Conservation (phyloP, 2,888 invertebrate genomes). For the Cantharis rufa region DNA sequence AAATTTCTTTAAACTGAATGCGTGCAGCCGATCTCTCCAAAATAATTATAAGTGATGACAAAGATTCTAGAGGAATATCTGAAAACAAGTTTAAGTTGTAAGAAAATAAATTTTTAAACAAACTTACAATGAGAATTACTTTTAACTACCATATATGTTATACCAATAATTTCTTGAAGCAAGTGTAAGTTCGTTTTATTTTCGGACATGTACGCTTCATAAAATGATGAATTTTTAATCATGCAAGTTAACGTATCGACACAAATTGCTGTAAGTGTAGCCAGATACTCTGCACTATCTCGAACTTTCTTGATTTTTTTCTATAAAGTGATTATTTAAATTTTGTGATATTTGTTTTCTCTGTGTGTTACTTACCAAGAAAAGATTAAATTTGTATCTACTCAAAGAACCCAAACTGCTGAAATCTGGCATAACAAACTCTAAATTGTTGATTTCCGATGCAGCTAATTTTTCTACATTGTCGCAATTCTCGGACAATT, state of each 20-base stretch:
- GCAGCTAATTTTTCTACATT: constrained; percentile 4
- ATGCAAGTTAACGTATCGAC: constrained; percentile 19
- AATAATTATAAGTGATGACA: constrained; percentile 5
- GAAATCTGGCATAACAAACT: constrained; percentile 6
- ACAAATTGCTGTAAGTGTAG: background rate
- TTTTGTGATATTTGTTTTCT: background rate
- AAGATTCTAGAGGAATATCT: background rate
- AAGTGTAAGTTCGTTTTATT: background rate
- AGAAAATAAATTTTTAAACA: background rate
- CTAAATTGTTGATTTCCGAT: constrained; percentile 5
- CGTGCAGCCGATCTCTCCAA: constrained; percentile 6
- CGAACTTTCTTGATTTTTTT: background rate
- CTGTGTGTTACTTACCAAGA: constrained; percentile 12
- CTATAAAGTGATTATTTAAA: too few relatives aligned
- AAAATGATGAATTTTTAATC: constrained; percentile 14
- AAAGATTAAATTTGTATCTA: constrained; percentile 3
- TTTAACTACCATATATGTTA: background rate
- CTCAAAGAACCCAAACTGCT: constrained; percentile 1
- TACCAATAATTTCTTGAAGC: background rate
- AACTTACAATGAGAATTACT: background rate
- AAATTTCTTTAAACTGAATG: background rate
- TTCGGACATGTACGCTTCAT: background rate
- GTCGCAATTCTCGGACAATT: background rate
- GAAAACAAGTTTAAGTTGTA: background rate
- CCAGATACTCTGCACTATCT: background rate